These are phyloP conservation scores for Rhopilema esculentum DNA, from an alignment of 30 jellyfish, hydroid and myxozoan genomes.

Conservation along the genomic window DNA sequence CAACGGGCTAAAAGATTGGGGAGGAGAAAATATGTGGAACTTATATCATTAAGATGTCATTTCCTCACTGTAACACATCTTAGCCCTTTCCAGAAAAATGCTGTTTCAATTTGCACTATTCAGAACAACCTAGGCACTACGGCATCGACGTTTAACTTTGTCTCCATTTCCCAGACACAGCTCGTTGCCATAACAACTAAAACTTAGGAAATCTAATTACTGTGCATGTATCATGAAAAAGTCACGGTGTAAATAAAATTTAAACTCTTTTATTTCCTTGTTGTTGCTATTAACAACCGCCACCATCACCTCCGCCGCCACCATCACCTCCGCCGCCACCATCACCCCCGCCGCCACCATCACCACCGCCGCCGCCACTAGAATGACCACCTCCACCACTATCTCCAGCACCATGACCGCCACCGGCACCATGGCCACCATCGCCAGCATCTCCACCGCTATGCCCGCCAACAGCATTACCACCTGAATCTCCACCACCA, in stretches of 20 bases:
- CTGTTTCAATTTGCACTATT: too few relatives aligned
- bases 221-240: not conserved
- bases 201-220: too few relatives aligned
- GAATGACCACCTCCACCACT: constrained; percentile 35
- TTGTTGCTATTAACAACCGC: not conserved
- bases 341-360: constrained; percentile 55
- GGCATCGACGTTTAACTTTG: too few relatives aligned
- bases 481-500: constrained; percentile 56
- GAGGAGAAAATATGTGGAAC: too few relatives aligned
- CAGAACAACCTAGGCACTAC: too few relatives aligned
- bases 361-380: constrained; percentile 41
- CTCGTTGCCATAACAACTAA: too few relatives aligned
- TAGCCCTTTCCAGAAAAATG: too few relatives aligned
- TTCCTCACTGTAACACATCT: too few relatives aligned
- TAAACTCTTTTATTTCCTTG: not conserved
- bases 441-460: constrained; percentile 47
- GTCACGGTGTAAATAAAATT: not conserved
- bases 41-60: too few relatives aligned
- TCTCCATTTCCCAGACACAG: too few relatives aligned
- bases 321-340: constrained; percentile 13
- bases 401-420: constrained; percentile 29
- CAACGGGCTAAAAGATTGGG: too few relatives aligned
- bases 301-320: constrained; percentile 41
- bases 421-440: constrained; percentile 47
- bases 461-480: constrained; percentile 51